A percentile compares a stretch with the other conserved stretches of the same genome.
These are phyloP conservation scores for Tupaia tana DNA, from an alignment of 2,113 vertebrate genomes.

Conservation along the genomic window DNA sequence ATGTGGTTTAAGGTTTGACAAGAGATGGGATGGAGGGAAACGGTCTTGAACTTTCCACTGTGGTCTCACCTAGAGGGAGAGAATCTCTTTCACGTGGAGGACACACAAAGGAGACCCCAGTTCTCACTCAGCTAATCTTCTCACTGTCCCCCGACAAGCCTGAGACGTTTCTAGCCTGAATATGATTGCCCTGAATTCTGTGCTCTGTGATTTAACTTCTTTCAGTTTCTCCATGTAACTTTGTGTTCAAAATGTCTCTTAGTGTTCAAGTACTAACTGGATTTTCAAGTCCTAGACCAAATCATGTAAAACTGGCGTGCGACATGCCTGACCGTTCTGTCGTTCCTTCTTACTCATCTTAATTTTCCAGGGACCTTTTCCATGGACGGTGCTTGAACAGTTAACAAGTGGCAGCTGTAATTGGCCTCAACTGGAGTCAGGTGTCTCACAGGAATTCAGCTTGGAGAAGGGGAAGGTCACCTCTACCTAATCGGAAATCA, in stretches of 20 bases:
- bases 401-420: neutral
- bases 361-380: neutral
- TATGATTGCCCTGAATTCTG: neutral
- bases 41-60: neutral
- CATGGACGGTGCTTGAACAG: neutral
- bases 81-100: neutral
- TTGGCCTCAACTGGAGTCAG: neutral
- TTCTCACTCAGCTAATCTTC: neutral
- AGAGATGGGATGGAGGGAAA: neutral
- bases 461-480: constrained; percentile 13
- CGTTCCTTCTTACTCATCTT: neutral
- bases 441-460: neutral
- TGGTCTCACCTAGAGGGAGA: neutral
- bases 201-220: neutral
- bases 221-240: neutral
- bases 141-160: neutral
- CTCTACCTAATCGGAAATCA: constrained; percentile 51
- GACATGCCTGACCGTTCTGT: neutral
- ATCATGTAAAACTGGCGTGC: neutral
- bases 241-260: neutral
- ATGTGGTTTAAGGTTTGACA: neutral
- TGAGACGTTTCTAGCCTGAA: neutral
- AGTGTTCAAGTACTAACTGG: neutral
- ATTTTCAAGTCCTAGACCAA: neutral
- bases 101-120: neutral